Conservation (phyloP, 2,113 vertebrate species). For the Hippoglossus stenolepis region DNA sequence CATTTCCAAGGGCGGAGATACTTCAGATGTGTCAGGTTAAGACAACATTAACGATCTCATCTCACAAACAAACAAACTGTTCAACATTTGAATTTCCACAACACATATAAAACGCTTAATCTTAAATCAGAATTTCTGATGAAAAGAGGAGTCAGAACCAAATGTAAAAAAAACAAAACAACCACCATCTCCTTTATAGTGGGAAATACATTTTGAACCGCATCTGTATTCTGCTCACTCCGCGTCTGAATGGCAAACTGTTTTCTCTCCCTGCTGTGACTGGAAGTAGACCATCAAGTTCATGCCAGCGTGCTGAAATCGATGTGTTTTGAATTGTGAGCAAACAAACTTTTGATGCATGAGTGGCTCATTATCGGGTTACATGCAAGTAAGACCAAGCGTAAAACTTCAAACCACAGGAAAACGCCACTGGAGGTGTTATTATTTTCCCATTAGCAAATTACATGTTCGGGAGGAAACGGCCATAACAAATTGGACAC, state of each 20-base stretch:
- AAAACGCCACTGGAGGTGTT: conserved; percentile 24
- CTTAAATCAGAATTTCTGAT: conserved; percentile 46
- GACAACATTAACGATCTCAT: conserved; percentile 4
- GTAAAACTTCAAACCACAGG: conserved; percentile 37
- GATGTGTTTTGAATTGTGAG: conserved; percentile 70
- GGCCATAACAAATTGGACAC: background rate
- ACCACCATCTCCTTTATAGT: background rate
- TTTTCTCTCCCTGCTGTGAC: conserved; percentile 49
- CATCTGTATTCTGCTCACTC: conserved; percentile 59
- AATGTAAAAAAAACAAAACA: conserved; percentile 3
- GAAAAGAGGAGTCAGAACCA: conserved; percentile 25
- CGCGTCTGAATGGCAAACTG: conserved; percentile 44
- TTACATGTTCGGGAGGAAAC: background rate
- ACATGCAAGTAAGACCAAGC: conserved; percentile 27
- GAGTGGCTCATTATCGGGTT: conserved; percentile 60
- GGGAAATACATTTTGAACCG: conserved; percentile 12
- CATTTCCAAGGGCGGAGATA: background rate
- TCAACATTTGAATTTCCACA: conserved; percentile 26
- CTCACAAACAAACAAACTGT: conserved; percentile 13
- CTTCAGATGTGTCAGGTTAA: conserved; percentile 9
- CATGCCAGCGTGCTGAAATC: conserved; percentile 54
- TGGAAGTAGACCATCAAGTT: conserved; percentile 69
- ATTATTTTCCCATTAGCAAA: conserved; percentile 7
- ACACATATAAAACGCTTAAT: conserved; percentile 9
- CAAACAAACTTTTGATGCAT: conserved; percentile 72